Evolutionary conservation across 2,888 invertebrate species (phyloP), one percentile per base, ranked within the genome.

Genomic region (Dioctria linearis): DNA sequence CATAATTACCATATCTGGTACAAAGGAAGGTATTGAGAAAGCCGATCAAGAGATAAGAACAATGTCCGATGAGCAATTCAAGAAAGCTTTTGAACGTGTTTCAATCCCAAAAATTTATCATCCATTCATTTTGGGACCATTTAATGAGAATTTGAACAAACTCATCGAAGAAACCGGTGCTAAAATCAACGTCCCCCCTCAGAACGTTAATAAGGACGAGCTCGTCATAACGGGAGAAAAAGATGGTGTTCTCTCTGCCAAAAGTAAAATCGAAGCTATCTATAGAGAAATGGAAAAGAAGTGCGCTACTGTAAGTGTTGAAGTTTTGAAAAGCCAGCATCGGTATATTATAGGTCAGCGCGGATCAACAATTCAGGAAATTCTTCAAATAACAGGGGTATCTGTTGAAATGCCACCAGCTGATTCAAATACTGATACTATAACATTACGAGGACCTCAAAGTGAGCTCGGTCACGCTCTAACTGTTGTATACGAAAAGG

Each of bases 161-260:
- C 90, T 98, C 85, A 92, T 91, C 83, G 91, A 91, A 4, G 95
- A 97, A 87, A 97, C 96, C 2, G 96, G 96, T 63, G 97, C 96
- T 6, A 93, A 95, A 85, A 96, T 99, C 84, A 97, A 98, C 89
- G 95, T 99, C 83, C 99, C 99, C 42, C 98, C 98, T 4, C 94
- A 94, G 3, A 95, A 95, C 61, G 95, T 96, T 5, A 93, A 94
- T 88, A 97, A 95, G 87, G 96, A 98, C 87, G 98, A 98, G 88
- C 97, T 99, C 84, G 94, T 95, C 37, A 95, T 99, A 84, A 95
- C 96, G 25, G 99, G 99, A 3, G 98, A 99, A 87, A 98, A 97
- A 88, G 98, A 97, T 83, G 97, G 96, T 59, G 99, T 99, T 6
- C 91, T 94, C 84, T 91, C 93, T 54, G 98, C 97, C 54, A 97